These are phyloP conservation scores for Odocoileus hemionus DNA, from an alignment of 2,113 vertebrate species.

Conservation along the genomic window DNA sequence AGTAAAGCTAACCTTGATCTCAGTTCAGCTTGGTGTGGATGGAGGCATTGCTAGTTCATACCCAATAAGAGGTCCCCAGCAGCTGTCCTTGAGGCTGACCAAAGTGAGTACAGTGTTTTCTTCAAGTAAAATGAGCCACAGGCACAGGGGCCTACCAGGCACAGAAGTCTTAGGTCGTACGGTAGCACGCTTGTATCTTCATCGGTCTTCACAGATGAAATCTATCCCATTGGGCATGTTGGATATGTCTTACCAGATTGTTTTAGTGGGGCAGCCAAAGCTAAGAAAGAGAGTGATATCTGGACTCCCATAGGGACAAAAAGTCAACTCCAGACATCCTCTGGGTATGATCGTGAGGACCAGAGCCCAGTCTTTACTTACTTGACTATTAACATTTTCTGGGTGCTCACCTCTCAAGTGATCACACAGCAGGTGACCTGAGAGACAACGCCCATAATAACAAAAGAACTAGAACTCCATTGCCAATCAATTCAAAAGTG, in stretches of 20 bases:
- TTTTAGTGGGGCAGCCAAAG: background rate
- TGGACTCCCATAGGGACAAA: background rate
- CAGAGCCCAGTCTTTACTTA: background rate
- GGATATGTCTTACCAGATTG: background rate
- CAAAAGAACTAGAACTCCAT: background rate
- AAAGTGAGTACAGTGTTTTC: background rate
- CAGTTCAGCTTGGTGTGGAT: background rate
- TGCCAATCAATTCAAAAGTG: background rate
- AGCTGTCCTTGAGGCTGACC: background rate
- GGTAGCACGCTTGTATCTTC: background rate
- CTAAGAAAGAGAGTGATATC: background rate
- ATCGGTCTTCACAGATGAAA: background rate
- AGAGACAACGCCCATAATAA: background rate
- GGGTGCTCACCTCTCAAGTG: background rate
- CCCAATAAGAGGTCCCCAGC: background rate
- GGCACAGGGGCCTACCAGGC: background rate
- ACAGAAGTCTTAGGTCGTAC: background rate
- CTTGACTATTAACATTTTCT: background rate
- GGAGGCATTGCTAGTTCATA: background rate
- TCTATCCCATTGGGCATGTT: background rate
- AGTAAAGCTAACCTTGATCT: background rate
- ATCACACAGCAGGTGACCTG: background rate
- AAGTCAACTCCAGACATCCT: background rate
- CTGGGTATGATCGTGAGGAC: background rate
- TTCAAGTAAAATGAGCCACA: background rate